Evolutionary conservation across 2,797 vertebrate genomes (phyloP).

Genomic region (Oryzias dopingdopingensis): DNA sequence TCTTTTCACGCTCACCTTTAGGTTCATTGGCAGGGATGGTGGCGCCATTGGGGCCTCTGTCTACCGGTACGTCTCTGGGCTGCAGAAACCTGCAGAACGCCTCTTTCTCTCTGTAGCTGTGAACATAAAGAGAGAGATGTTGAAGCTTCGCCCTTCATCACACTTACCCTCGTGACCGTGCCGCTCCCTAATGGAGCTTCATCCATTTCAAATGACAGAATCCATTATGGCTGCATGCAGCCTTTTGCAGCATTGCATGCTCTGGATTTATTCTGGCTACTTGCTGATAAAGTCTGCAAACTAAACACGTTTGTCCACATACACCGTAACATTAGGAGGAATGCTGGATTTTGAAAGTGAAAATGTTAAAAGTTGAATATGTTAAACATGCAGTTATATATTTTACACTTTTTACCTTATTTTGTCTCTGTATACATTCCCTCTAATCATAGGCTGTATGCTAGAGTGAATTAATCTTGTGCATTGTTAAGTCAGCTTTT

Average conservation of each 20-base stretch:
- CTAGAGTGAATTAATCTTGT: too few species aligned
- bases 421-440: too few species aligned
- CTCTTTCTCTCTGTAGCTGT: conserved; percentile 4
- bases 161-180: conserved; percentile 44
- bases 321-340: conserved; percentile 15
- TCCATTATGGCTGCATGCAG: conserved; percentile 49
- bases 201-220: conserved; percentile 62
- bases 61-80: background rate
- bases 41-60: background rate
- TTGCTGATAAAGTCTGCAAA: conserved; percentile 48
- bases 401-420: background rate
- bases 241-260: conserved; percentile 38
- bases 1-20: too few species aligned
- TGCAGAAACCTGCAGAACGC: conserved; percentile 1
- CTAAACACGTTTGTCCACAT: conserved; percentile 16
- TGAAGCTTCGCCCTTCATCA: conserved; percentile 51
- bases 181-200: conserved; percentile 60
- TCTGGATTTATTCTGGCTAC: conserved; percentile 48
- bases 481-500: too few species aligned
- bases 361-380: background rate
- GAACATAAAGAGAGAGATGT: conserved; percentile 41
- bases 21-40: too few species aligned
- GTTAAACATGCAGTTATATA: background rate
- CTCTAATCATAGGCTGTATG: too few species aligned
- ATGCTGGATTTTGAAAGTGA: background rate